Base-by-base conservation (phyloP, 2,797 vertebrate genomes). In the Xenopus petersii region DNA sequence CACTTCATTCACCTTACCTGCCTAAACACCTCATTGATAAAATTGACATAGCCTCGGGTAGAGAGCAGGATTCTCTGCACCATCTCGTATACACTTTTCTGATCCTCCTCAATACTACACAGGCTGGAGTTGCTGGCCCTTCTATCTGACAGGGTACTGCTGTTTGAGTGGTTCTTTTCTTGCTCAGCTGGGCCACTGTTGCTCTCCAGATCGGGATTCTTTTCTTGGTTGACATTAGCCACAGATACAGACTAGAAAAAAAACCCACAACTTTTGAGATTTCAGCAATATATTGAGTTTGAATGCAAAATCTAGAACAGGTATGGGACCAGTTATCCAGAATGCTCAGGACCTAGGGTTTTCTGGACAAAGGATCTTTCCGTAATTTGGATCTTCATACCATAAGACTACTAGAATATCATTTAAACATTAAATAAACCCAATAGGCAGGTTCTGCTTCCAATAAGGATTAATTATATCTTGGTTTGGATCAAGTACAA, bases 21-120 rank as follows among this genome's bases (percentile, higher is more conserved):
- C 58, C 94, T 94, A 88, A 99, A 99, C 81, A 99, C 94, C 88
- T 99, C 98, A 9, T 98, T 96, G 83, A 99, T 95, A n/a, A 99
- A 99, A 85, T 98, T 99, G 77, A 99, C 88, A 13, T 99, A 98
- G 79, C 97, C 97, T 0, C 96, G 88, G 0, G 96, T 98, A 78
- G 97, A 99, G 26, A 98, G 82, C 26, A 99, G 91, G 81, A 98
- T 96, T 80, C 86, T 88, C 67, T 97, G 96, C 81, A 98, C 98
- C 95, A 98, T 96, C 76, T 98, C 96, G 3, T 98, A 99, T 59
- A 95, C 94, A 0, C 83, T 47, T 0, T 92, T 92, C 73, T 99
- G 93, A 81, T 99, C 96, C 83, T 98, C 97, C 49, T 98, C 97
- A 0, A 98, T 90, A 88, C 96, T 98, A 86, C 98, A 98, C 67